Conservation (phyloP, 2,797 vertebrate genomes). For the Lagocephalus sceleratus region DNA sequence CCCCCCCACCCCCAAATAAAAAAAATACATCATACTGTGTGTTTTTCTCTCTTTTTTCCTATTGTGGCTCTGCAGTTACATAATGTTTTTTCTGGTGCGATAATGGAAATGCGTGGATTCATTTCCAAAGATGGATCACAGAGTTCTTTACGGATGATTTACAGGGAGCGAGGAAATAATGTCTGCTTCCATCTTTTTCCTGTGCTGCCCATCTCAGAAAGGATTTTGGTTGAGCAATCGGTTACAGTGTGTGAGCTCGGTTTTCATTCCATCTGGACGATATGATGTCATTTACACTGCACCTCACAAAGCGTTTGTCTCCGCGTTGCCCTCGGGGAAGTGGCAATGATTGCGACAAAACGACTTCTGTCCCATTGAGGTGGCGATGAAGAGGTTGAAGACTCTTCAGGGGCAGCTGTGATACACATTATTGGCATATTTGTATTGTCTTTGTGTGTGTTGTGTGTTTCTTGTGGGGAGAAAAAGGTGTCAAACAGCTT, state of each 20-base stretch:
- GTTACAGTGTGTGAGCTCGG: slow-evolving; percentile 6
- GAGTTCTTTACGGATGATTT: slow-evolving; percentile 16
- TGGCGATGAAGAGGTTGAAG: slow-evolving; percentile 45
- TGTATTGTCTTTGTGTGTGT: slow-evolving; percentile 9
- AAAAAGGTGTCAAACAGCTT: too few relatives aligned
- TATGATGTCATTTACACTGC: slow-evolving; percentile 29
- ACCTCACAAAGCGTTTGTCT: slow-evolving; percentile 37
- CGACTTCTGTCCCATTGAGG: slow-evolving; percentile 48
- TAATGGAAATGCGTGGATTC: slow-evolving; percentile 18
- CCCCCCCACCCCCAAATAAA: neutral
- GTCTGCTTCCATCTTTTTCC: slow-evolving; percentile 19
- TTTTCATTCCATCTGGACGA: slow-evolving; percentile 18
- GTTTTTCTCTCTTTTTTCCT: neutral
- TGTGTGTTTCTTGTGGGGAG: too few relatives aligned
- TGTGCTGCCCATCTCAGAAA: slow-evolving; percentile 5
- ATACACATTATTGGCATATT: slow-evolving; percentile 22
- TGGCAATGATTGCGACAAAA: slow-evolving; percentile 52
- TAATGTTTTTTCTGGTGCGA: slow-evolving; percentile 6
- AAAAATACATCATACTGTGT: neutral
- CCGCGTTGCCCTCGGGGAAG: slow-evolving; percentile 37
- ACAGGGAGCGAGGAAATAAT: slow-evolving; percentile 1
- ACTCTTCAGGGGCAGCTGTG: slow-evolving; percentile 23
- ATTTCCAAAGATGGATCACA: slow-evolving; percentile 13
- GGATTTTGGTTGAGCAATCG: slow-evolving; percentile 28
- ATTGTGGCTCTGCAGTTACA: slow-evolving; percentile 3